phyloP scores from a whole-genome alignment of 1,140 invertebrate species.

The Pogonognathellus flavescens region DNA sequence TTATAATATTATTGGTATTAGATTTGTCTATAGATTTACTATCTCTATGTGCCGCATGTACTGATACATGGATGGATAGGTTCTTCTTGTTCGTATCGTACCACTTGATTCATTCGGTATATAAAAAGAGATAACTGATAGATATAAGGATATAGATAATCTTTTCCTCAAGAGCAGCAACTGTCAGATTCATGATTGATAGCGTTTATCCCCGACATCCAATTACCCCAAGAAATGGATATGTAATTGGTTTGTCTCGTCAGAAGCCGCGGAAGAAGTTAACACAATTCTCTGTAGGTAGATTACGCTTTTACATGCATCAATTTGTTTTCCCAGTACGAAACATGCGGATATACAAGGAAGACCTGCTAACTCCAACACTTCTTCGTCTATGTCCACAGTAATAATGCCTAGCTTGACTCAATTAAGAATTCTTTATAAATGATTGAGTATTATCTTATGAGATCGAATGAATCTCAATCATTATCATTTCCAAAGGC shows the following conservation, averaged over 20 bases:
- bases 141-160: conserved; percentile 12
- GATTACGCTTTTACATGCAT: background rate
- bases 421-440: conserved; percentile 43
- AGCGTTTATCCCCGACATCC: conserved; percentile 41
- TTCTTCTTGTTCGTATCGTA: background rate
- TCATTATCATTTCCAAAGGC: background rate
- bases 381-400: background rate
- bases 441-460: background rate
- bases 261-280: conserved; percentile 31
- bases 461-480: conserved; percentile 29
- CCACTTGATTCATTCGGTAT: background rate
- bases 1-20: too few relatives aligned
- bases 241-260: conserved; percentile 46
- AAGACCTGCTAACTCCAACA: background rate
- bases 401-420: background rate
- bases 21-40: too few relatives aligned
- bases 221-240: conserved; percentile 48
- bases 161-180: conserved; percentile 2
- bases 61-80: background rate
- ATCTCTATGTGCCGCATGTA: too few relatives aligned
- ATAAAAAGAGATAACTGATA: background rate
- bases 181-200: conserved; percentile 43
- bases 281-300: background rate
- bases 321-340: conserved; percentile 27
- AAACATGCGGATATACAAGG: background rate